A percentile compares a stretch with the other conserved stretches of the same genome.
Conservation (phyloP, 92 coral and sea anemone species). For the Parazoanthus darwini region DNA sequence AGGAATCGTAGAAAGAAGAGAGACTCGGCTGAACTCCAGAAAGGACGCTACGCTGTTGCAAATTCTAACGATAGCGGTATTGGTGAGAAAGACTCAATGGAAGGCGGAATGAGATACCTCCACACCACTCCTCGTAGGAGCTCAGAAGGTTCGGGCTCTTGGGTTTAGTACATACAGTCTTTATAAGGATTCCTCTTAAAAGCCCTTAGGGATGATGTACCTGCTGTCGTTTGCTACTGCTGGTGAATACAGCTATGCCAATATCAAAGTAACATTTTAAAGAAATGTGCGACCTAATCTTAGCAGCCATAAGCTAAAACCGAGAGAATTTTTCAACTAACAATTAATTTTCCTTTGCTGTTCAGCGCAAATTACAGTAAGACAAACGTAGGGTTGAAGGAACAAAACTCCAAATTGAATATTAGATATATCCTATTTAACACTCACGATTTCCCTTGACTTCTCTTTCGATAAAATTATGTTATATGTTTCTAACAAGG, state of each 20-base stretch:
- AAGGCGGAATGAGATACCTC: constrained; percentile 62
- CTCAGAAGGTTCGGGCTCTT: constrained; percentile 97
- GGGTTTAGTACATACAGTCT: constrained; percentile 65
- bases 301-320: neutral
- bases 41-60: constrained; percentile 82
- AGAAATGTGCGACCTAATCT: neutral
- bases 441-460: neutral
- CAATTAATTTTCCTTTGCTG: neutral
- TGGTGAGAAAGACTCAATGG: constrained; percentile 88
- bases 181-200: neutral
- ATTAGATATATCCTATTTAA: too few species aligned
- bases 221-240: neutral
- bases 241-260: neutral
- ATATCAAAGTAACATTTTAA: neutral
- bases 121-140: constrained; percentile 67
- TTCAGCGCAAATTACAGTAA: too few species aligned
- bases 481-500: neutral
- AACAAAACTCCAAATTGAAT: too few species aligned
- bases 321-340: neutral
- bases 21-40: constrained; percentile 77
- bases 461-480: too few species aligned
- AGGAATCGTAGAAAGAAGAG: constrained; percentile 74
- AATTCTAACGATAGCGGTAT: constrained; percentile 89
- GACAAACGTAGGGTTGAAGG: too few species aligned
- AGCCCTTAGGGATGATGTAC: neutral